A percentile compares a stretch with the other conserved stretches of the same genome.
phyloP scores from a whole-genome alignment of 2,888 invertebrate genomes.

The Dorcus hopei region DNA sequence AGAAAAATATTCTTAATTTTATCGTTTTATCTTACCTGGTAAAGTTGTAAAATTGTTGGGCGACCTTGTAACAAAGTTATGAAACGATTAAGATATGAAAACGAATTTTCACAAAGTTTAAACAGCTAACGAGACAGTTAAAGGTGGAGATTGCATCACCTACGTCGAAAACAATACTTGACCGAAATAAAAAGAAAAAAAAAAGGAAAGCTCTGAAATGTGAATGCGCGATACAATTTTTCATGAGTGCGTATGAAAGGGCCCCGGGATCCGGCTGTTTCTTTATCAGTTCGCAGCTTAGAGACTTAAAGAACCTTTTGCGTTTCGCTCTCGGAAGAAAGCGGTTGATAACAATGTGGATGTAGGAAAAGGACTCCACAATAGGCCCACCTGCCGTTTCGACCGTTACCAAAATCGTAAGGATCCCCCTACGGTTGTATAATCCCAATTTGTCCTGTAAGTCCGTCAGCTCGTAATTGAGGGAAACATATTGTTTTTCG shows the following conservation, averaged over 20 bases:
- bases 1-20: no score
- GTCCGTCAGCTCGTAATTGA: not conserved
- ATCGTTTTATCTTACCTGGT: no score
- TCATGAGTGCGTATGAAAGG: slow-evolving; percentile 6
- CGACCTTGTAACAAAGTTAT: no score
- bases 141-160: no score
- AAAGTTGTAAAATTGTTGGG: no score
- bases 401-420: slow-evolving; percentile 3
- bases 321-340: slow-evolving; percentile 1
- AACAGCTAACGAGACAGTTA: no score
- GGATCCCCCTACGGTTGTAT: slow-evolving; percentile 9
- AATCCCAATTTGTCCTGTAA: not conserved
- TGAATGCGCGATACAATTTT: slow-evolving; percentile 5
- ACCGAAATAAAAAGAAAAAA: not conserved
- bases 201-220: slow-evolving; percentile 4
- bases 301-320: slow-evolving; percentile 9
- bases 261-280: not conserved
- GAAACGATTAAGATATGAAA: no score
- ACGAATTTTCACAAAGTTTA: no score
- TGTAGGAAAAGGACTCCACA: slow-evolving; percentile 9
- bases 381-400: slow-evolving; percentile 18
- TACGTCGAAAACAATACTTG: no score
- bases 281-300: slow-evolving; percentile 10
- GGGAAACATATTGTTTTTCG: not conserved
- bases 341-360: slow-evolving; percentile 7